Evolutionary conservation across 2,888 invertebrate genomes (phyloP).

Genomic region (Lathronympha strigana): DNA sequence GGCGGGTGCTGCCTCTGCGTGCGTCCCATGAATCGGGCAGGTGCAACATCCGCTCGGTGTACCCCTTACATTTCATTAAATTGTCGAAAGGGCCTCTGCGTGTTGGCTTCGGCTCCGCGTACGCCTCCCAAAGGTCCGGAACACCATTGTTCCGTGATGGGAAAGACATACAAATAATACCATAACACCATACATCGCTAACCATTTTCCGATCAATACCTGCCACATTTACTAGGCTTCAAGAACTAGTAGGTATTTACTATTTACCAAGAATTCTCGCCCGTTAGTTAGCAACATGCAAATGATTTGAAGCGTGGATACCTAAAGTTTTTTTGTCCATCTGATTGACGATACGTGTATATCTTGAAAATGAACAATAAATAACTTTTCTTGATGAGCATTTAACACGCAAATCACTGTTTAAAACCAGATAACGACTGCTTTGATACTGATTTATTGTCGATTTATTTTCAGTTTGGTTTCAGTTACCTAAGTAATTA

Average conservation of each 20-base stretch:
- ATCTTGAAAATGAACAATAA: constrained; percentile 33
- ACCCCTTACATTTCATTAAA: too few species aligned
- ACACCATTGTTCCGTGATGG: too few species aligned
- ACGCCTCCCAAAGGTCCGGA: too few species aligned
- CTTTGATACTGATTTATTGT: constrained; percentile 10
- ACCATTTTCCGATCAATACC: too few species aligned
- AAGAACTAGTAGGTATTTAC: background rate
- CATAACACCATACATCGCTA: too few species aligned
- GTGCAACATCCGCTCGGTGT: too few species aligned
- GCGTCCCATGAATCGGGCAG: too few species aligned
- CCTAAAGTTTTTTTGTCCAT: constrained; percentile 29
- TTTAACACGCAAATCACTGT: constrained; percentile 15
- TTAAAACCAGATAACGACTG: background rate
- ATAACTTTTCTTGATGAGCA: constrained; percentile 15
- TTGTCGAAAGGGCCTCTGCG: too few species aligned
- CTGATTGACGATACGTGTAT: background rate
- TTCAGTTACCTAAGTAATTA: background rate
- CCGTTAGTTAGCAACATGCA: constrained; percentile 17
- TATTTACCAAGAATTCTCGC: constrained; percentile 4
- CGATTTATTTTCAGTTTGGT: background rate
- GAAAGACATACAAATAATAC: too few species aligned
- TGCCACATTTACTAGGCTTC: too few species aligned
- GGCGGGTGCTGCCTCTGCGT: too few species aligned
- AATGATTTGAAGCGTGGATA: constrained; percentile 17
- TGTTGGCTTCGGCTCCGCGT: too few species aligned